Evolutionary conservation across 2,888 invertebrate species (phyloP).

Genomic region (Trichogramma evanescens): DNA sequence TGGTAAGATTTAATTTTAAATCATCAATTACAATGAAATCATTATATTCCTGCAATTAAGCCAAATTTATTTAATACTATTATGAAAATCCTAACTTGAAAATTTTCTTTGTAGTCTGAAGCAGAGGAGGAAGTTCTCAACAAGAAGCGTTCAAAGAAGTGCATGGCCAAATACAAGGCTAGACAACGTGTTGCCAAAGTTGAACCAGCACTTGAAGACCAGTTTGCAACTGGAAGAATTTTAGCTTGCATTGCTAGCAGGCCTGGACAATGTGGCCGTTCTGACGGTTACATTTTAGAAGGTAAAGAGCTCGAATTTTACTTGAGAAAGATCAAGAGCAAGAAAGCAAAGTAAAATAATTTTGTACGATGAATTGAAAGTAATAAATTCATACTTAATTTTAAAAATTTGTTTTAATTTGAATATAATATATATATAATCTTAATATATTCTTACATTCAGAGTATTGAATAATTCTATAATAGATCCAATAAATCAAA

Average conservation of each 20-base stretch:
- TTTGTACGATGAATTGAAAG: conserved; percentile 27
- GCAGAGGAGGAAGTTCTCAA: conserved; percentile 90
- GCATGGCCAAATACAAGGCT: conserved; percentile 83
- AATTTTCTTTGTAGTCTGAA: conserved; percentile 60
- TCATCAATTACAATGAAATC: no score
- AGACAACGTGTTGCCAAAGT: conserved; percentile 92
- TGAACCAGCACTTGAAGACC: conserved; percentile 88
- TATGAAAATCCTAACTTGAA: background rate
- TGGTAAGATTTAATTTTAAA: conserved; percentile 52
- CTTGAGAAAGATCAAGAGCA: conserved; percentile 93
- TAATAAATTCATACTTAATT: no score
- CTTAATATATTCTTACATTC: no score
- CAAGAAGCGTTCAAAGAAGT: conserved; percentile 90
- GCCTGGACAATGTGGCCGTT: conserved; percentile 95
- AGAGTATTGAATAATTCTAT: no score
- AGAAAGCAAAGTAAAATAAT: conserved; percentile 78
- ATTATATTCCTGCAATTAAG: no score
- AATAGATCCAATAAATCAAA: no score
- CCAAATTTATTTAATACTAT: no score
- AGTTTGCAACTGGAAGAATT: conserved; percentile 93
- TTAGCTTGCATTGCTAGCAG: conserved; percentile 92
- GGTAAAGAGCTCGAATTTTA: conserved; percentile 99
- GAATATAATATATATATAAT: no score
- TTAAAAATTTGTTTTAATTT: no score
- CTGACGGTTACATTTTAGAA: conserved; percentile 97